A percentile compares a stretch with the other conserved stretches of the same genome.
These are phyloP conservation scores for Marmota flaviventris DNA, from an alignment of 2,113 vertebrate genomes.

Conservation along the genomic window DNA sequence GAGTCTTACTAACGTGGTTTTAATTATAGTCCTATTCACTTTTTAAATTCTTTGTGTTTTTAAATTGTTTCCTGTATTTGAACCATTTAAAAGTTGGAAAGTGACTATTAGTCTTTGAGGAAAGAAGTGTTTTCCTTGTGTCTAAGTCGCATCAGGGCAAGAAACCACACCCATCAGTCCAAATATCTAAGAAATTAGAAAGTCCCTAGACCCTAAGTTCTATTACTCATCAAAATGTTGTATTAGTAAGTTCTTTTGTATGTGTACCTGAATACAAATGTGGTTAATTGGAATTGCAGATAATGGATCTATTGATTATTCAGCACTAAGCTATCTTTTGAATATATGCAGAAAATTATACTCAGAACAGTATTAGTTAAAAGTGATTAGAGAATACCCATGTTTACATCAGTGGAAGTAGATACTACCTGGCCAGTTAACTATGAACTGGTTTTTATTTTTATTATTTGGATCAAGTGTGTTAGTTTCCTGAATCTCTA, in stretches of 20 bases:
- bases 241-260: background rate
- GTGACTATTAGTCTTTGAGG: background rate
- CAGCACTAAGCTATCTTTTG: background rate
- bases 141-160: background rate
- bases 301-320: background rate
- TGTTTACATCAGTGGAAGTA: background rate
- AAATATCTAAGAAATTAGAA: background rate
- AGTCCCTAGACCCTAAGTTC: background rate
- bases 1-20: background rate
- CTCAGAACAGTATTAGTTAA: background rate
- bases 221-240: background rate
- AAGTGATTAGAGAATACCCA: background rate
- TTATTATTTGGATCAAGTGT: background rate
- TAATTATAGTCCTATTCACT: background rate
- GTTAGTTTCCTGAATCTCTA: slow-evolving; percentile 1
- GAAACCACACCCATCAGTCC: background rate
- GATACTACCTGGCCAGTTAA: background rate
- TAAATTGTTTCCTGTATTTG: slow-evolving; percentile 33
- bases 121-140: background rate
- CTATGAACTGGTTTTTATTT: background rate
- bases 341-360: background rate
- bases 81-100: slow-evolving; percentile 4
- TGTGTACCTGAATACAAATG: background rate
- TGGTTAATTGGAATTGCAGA: background rate
- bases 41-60: slow-evolving; percentile 8